Evolutionary conservation across 2,113 vertebrate species (phyloP).

Genomic region (Carassius auratus): DNA sequence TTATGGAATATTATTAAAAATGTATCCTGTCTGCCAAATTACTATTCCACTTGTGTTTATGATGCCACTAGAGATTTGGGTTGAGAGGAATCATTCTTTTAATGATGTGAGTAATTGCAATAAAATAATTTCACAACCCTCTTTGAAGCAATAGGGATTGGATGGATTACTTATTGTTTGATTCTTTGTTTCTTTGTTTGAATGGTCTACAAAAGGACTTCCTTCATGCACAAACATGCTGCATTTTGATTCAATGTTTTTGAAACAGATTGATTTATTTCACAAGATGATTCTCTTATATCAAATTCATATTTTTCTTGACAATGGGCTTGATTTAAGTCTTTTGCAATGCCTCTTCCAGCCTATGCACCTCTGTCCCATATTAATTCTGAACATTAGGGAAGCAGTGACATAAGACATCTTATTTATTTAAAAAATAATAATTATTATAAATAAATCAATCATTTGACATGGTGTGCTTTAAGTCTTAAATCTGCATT

Average conservation of each 20-base stretch:
- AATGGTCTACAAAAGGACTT: background rate
- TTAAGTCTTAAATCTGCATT: background rate
- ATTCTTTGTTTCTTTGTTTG: no score
- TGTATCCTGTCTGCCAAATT: background rate
- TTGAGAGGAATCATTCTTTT: background rate
- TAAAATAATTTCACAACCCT: background rate
- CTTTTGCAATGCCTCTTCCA: background rate
- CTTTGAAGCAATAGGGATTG: background rate
- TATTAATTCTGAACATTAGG: background rate
- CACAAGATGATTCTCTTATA: background rate
- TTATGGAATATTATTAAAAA: background rate
- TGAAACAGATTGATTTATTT: no score
- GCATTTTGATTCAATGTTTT: background rate
- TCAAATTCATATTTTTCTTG: background rate
- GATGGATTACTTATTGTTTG: background rate
- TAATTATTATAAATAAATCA: no score
- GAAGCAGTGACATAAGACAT: background rate
- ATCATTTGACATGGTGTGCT: background rate
- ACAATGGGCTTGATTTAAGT: constrained; percentile 20
- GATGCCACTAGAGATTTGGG: background rate
- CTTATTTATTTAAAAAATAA: background rate
- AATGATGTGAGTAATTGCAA: background rate
- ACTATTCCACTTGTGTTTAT: background rate
- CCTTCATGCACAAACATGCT: background rate
- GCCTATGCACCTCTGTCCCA: background rate